phyloP scores from a whole-genome alignment of 2,113 vertebrate species.

The Rhizomys pruinosus region DNA sequence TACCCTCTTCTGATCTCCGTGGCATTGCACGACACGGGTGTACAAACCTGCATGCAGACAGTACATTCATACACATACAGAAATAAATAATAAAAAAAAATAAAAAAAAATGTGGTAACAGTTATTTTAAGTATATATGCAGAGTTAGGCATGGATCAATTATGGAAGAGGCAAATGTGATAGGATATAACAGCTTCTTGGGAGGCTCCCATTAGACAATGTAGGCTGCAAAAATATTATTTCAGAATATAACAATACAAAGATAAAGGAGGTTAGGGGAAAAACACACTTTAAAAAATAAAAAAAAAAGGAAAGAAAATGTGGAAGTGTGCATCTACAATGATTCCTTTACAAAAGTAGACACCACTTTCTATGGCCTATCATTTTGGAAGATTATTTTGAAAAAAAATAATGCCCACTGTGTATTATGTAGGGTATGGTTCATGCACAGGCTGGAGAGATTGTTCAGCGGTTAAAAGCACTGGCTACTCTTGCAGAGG shows the following conservation, averaged over 20 bases:
- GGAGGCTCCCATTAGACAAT: background rate
- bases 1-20: too few relatives aligned
- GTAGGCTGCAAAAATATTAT: background rate
- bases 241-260: background rate
- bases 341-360: background rate
- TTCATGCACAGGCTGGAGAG: background rate
- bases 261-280: background rate
- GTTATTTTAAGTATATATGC: background rate
- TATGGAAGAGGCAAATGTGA: background rate
- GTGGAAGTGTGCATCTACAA: background rate
- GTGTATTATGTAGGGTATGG: background rate
- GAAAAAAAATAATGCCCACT: background rate
- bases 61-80: too few relatives aligned
- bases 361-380: too few relatives aligned
- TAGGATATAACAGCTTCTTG: background rate
- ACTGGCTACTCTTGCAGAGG: too few relatives aligned
- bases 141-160: background rate
- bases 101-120: background rate
- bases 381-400: background rate
- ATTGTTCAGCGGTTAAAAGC: too few relatives aligned
- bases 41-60: too few relatives aligned
- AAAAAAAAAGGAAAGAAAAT: background rate
- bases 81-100: too few relatives aligned
- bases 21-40: too few relatives aligned
- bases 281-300: background rate